A percentile compares a stretch with the other conserved stretches of the same genome.
Evolutionary conservation across 2,888 invertebrate species (phyloP).

Genomic region (Hypolimnas misippus): DNA sequence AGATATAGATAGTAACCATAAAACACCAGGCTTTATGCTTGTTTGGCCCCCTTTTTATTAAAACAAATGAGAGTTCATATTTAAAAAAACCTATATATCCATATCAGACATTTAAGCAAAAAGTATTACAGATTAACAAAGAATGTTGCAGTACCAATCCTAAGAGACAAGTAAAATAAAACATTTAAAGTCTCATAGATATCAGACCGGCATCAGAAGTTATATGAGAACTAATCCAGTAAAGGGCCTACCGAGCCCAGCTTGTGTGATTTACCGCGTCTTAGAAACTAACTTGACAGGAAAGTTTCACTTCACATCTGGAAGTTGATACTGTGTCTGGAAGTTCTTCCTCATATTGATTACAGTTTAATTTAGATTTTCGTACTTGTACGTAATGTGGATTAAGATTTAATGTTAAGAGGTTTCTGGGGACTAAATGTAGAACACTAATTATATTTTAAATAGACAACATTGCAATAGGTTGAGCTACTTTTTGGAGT

Average conservation of each 20-base stretch:
- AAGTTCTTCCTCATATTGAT: background rate
- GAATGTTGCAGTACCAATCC: background rate
- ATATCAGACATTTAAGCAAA: too few species aligned
- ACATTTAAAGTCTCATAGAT: background rate
- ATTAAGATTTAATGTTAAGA: background rate
- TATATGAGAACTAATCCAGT: background rate
- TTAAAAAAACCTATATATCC: too few species aligned
- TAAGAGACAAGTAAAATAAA: background rate
- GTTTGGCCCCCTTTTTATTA: too few species aligned
- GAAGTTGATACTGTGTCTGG: background rate
- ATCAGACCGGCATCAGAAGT: background rate
- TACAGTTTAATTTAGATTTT: background rate
- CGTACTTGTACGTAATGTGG: background rate
- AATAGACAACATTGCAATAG: too few species aligned
- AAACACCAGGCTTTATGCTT: too few species aligned
- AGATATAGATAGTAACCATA: too few species aligned
- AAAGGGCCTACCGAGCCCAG: slow-evolving; percentile 2
- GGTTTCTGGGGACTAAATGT: too few species aligned
- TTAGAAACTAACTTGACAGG: background rate
- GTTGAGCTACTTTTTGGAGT: too few species aligned
- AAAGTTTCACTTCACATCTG: background rate
- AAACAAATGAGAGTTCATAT: too few species aligned
- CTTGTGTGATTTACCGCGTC: slow-evolving; percentile 1
- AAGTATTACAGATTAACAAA: background rate
- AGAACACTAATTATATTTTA: too few species aligned